Evolutionary conservation across 2,113 vertebrate genomes (phyloP).

Genomic region (Sitta europaea): DNA sequence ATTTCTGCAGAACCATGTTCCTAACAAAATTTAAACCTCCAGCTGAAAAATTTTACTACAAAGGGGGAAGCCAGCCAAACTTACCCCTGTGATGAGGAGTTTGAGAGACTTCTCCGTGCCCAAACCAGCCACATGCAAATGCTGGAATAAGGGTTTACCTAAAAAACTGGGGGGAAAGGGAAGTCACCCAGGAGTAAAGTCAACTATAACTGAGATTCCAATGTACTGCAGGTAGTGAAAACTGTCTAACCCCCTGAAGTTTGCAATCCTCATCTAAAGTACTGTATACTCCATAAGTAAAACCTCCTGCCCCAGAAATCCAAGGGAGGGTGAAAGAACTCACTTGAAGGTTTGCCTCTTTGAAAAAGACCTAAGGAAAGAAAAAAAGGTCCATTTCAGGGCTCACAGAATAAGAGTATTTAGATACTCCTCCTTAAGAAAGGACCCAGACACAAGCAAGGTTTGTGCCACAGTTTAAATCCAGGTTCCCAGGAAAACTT

Average conservation of each 20-base stretch:
- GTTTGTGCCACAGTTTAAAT: slow-evolving; percentile 64
- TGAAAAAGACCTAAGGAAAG: slow-evolving; percentile 63
- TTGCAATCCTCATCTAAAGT: slow-evolving; percentile 53
- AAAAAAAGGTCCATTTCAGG: slow-evolving; percentile 61
- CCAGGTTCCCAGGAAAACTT: slow-evolving; percentile 69
- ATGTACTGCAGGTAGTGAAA: slow-evolving; percentile 19
- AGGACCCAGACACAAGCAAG: slow-evolving; percentile 57
- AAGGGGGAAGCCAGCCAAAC: not conserved
- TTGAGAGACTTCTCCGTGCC: not conserved
- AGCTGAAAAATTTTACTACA: not conserved
- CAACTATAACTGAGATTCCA: slow-evolving; percentile 6
- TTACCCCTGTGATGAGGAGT: not conserved
- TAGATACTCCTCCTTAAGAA: slow-evolving; percentile 68
- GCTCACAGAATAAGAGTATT: slow-evolving; percentile 68
- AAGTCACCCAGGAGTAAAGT: slow-evolving; percentile 1
- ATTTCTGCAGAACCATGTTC: not conserved
- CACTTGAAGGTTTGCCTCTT: slow-evolving; percentile 66
- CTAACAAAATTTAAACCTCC: not conserved
- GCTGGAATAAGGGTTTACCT: not conserved
- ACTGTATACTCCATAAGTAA: slow-evolving; percentile 50
- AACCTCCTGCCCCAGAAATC: slow-evolving; percentile 70
- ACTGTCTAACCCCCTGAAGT: slow-evolving; percentile 30
- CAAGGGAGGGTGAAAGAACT: slow-evolving; percentile 62
- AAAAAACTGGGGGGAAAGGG: not conserved
- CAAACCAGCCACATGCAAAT: not conserved